Conservation (phyloP, 2,113 vertebrate species). For the Pandion haliaetus region DNA sequence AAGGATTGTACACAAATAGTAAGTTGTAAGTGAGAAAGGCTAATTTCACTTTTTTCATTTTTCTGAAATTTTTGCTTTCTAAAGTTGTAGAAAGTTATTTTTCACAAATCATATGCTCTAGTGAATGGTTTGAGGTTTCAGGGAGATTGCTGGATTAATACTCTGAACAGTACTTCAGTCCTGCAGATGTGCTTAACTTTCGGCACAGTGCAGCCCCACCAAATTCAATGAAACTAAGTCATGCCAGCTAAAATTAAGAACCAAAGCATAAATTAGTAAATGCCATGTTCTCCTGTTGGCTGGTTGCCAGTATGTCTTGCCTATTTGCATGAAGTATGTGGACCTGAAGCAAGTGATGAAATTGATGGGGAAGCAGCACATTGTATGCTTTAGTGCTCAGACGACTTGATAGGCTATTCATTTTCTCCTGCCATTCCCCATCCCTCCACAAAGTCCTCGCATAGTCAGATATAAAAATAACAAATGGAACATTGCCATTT, state of each 20-base stretch:
- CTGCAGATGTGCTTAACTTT: background rate
- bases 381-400: background rate
- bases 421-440: background rate
- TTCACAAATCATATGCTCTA: background rate
- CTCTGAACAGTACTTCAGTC: background rate
- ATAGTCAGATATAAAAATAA: slow-evolving; percentile 8
- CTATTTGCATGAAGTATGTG: background rate
- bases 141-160: background rate
- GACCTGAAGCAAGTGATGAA: background rate
- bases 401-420: background rate
- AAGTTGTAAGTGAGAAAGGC: slow-evolving; percentile 23
- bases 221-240: background rate
- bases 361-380: background rate
- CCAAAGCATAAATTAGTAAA: background rate
- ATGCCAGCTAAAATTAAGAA: background rate
- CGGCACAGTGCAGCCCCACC: background rate
- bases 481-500: background rate
- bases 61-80: background rate
- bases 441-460: background rate
- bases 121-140: background rate
- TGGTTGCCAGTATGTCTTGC: background rate
- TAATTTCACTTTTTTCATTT: background rate
- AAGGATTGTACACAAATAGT: slow-evolving; percentile 10
- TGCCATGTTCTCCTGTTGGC: background rate
- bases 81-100: background rate